These are phyloP conservation scores for Zosterops borbonicus DNA, from an alignment of 2,113 vertebrate genomes.

Conservation along the genomic window DNA sequence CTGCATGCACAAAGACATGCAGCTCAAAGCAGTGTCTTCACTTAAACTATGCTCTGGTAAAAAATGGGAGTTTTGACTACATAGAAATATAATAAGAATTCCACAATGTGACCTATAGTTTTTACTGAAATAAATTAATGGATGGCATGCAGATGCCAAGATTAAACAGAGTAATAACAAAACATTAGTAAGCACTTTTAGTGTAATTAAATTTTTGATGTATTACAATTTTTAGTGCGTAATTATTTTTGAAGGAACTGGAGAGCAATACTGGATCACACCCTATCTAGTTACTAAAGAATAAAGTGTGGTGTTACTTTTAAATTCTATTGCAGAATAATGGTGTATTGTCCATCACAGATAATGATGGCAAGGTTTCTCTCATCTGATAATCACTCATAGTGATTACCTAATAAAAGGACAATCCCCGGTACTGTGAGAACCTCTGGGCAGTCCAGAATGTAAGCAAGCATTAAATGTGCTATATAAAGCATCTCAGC, in stretches of 20 bases:
- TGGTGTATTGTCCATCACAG: slow-evolving; percentile 37
- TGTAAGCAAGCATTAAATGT: slow-evolving; percentile 50
- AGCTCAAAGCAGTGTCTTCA: neutral
- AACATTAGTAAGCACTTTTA: slow-evolving; percentile 57
- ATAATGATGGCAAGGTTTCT: slow-evolving; percentile 28
- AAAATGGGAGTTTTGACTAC: neutral
- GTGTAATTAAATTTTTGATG: slow-evolving; percentile 72
- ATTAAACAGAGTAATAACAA: slow-evolving; percentile 58
- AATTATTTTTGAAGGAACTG: slow-evolving; percentile 59
- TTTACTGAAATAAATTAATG: slow-evolving; percentile 62
- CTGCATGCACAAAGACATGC: neutral
- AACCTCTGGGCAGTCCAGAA: slow-evolving; percentile 51
- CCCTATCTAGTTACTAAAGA: slow-evolving; percentile 22
- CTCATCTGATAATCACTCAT: slow-evolving; percentile 24
- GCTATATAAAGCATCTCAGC: slow-evolving; percentile 26
- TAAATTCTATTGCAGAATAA: slow-evolving; percentile 44
- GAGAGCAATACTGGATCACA: slow-evolving; percentile 45
- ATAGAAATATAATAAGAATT: slow-evolving; percentile 4
- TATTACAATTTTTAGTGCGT: slow-evolving; percentile 60
- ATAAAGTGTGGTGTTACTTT: slow-evolving; percentile 58
- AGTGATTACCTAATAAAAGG: slow-evolving; percentile 56
- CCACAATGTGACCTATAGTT: slow-evolving; percentile 53
- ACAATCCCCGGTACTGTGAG: slow-evolving; percentile 56
- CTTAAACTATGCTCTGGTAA: neutral
- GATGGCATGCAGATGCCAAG: slow-evolving; percentile 47